These are phyloP conservation scores for Pseudopipra pipra DNA, from an alignment of 2,113 vertebrate species.

Conservation along the genomic window DNA sequence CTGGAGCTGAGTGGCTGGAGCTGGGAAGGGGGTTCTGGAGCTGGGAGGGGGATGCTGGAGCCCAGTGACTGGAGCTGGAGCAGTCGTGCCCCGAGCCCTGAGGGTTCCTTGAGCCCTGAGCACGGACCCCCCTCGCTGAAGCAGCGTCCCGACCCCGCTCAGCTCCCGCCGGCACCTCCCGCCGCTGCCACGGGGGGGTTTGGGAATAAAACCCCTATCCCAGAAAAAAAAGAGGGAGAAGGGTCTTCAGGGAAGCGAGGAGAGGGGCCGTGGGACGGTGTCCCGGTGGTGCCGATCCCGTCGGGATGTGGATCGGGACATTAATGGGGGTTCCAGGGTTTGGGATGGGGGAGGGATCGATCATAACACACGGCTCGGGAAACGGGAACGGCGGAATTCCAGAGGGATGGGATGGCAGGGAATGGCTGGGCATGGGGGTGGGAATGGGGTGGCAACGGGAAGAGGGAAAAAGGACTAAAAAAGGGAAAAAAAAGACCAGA, in stretches of 20 bases:
- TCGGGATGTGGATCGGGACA: background rate
- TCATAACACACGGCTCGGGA: background rate
- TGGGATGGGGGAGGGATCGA: background rate
- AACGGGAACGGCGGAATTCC: background rate
- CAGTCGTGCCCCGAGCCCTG: background rate
- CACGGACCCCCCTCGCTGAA: constrained; percentile 48
- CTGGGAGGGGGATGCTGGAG: no score
- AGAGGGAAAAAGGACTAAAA: no score
- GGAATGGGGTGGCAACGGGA: no score
- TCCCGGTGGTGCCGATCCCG: background rate
- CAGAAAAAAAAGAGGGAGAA: background rate
- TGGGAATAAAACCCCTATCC: background rate
- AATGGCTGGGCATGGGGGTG: no score
- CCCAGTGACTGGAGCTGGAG: no score
- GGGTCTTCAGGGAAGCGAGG: background rate
- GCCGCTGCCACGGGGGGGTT: no score
- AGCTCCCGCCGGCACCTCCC: background rate
- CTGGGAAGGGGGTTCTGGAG: no score
- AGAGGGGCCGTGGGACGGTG: no score
- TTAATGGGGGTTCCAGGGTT: background rate
- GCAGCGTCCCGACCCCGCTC: background rate
- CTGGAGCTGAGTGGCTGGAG: no score
- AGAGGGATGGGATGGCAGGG: background rate
- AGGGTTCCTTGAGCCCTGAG: background rate
- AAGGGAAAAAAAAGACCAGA: no score